Evolutionary conservation across 2,888 invertebrate species (phyloP).

Genomic region (Stratiomys singularior): DNA sequence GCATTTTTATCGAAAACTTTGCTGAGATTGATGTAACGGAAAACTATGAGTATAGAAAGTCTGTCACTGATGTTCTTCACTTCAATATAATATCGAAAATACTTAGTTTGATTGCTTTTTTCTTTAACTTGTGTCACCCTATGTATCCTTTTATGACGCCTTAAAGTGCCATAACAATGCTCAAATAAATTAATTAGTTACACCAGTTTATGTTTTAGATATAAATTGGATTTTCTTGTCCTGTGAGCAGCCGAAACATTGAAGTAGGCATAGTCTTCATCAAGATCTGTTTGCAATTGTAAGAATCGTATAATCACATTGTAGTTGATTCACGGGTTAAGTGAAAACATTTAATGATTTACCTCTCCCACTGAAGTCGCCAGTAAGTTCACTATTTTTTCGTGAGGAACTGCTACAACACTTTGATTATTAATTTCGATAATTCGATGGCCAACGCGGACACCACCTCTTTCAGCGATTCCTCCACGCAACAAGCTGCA

Average conservation of each 20-base stretch:
- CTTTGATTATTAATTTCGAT: conserved; percentile 99
- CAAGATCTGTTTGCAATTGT: conserved; percentile 61
- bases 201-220: conserved; percentile 72
- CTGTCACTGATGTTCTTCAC: too few species aligned
- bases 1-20: too few species aligned
- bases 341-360: conserved; percentile 54
- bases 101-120: too few species aligned
- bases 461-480: conserved; percentile 98
- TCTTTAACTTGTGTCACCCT: too few species aligned
- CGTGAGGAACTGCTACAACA: conserved; percentile 99
- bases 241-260: conserved; percentile 98
- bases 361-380: conserved; percentile 99
- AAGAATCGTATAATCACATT: too few species aligned
- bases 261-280: conserved; percentile 99
- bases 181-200: too few species aligned
- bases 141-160: too few species aligned
- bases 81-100: too few species aligned
- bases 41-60: too few species aligned
- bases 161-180: too few species aligned
- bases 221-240: conserved; percentile 99
- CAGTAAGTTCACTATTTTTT: conserved; percentile 98
- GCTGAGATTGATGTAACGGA: too few species aligned
- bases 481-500: conserved; percentile 98
- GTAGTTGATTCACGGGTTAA: too few species aligned
- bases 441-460: conserved; percentile 98